Evolutionary conservation across 1,140 invertebrate genomes (phyloP).

Genomic region (Lethrus apterus): DNA sequence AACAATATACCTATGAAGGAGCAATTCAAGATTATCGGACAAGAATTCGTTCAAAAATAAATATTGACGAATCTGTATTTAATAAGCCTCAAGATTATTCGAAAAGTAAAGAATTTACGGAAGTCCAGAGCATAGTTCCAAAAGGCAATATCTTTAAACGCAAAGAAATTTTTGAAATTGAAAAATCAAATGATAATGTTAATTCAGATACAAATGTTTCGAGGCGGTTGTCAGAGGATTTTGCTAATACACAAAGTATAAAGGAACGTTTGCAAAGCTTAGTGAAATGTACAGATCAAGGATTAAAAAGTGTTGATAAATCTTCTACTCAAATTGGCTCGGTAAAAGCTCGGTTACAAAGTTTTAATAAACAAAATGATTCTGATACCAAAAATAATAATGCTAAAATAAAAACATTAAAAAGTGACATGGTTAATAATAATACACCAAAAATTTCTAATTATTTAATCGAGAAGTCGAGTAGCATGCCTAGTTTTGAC

Average conservation of each 20-base stretch:
- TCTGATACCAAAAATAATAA: constrained; percentile 18
- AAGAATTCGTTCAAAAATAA: constrained; percentile 52
- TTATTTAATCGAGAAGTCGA: constrained; percentile 28
- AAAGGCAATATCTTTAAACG: constrained; percentile 77
- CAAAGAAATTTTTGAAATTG: constrained; percentile 72
- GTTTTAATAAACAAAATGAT: constrained; percentile 26
- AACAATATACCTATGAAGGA: constrained; percentile 77
- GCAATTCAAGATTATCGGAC: constrained; percentile 78
- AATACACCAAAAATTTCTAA: constrained; percentile 30
- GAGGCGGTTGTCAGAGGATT: constrained; percentile 50
- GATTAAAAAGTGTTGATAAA: constrained; percentile 26
- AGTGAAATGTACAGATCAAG: constrained; percentile 44
- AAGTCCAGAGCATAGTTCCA: constrained; percentile 47
- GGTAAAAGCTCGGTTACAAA: constrained; percentile 31
- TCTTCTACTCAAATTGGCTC: constrained; percentile 24
- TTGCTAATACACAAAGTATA: constrained; percentile 56
- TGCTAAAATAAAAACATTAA: constrained; percentile 37
- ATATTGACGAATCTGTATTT: constrained; percentile 32
- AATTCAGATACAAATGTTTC: constrained; percentile 36
- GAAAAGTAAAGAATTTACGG: constrained; percentile 44
- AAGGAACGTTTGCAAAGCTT: constrained; percentile 62
- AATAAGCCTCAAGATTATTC: constrained; percentile 32
- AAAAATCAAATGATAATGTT: constrained; percentile 38
- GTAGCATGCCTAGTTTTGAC: constrained; percentile 20
- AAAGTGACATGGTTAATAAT: constrained; percentile 8